phyloP scores from a whole-genome alignment of 2,113 vertebrate genomes.

The Rallus limicola region DNA sequence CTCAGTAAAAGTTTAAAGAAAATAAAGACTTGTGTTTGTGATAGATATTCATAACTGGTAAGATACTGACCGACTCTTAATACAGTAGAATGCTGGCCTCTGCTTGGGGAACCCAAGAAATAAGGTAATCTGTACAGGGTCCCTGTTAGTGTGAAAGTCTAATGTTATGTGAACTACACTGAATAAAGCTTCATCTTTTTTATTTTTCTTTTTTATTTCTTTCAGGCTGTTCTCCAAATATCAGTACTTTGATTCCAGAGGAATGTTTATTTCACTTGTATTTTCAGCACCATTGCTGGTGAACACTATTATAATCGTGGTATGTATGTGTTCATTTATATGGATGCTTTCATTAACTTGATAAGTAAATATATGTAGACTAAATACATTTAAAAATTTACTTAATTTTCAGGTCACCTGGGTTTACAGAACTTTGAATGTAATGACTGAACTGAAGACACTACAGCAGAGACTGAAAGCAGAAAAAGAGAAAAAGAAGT shows the following conservation, averaged over 20 bases:
- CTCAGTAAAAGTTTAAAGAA: background rate
- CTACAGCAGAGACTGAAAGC: constrained; percentile 81
- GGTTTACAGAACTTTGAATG: constrained; percentile 87
- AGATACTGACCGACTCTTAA: background rate
- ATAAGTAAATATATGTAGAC: background rate
- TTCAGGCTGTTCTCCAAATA: constrained; percentile 89
- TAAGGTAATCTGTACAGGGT: background rate
- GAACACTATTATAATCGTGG: constrained; percentile 92
- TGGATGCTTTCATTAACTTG: background rate
- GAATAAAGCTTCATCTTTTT: background rate
- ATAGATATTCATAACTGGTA: background rate
- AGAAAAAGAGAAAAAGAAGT: constrained; percentile 74
- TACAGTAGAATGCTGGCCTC: background rate
- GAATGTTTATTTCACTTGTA: constrained; percentile 95
- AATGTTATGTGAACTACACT: background rate
- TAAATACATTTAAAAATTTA: background rate
- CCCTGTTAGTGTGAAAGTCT: background rate
- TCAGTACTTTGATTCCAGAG: constrained; percentile 96
- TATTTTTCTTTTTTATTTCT: background rate
- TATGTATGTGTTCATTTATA: constrained; percentile 73
- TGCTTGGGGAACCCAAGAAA: background rate
- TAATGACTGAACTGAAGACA: constrained; percentile 90
- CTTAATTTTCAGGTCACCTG: constrained; percentile 82
- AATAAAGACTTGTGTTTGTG: background rate
- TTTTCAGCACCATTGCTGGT: constrained; percentile 89